These are phyloP conservation scores for Hypothenemus hampei DNA, from an alignment of 1,140 invertebrate genomes.

Conservation along the genomic window DNA sequence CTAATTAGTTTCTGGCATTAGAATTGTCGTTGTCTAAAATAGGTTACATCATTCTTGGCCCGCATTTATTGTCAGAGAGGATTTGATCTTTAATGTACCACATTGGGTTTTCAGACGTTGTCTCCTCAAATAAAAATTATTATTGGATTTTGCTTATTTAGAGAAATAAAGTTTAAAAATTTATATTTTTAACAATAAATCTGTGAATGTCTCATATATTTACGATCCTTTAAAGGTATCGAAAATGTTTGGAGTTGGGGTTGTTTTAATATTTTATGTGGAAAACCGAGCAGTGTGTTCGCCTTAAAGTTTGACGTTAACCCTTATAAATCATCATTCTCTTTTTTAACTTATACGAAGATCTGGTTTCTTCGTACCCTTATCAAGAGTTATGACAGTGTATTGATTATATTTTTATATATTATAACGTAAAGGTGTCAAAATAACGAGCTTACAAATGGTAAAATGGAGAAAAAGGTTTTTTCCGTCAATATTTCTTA, in stretches of 20 bases:
- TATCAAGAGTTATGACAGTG: conserved; percentile 14
- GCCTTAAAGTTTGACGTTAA: conserved; percentile 16
- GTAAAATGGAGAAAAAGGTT: no score
- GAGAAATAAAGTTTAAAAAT: conserved; percentile 5
- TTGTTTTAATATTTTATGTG: conserved; percentile 16
- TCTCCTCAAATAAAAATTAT: background rate
- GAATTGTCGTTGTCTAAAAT: conserved; percentile 5
- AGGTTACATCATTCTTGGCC: conserved; percentile 9
- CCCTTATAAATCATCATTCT: conserved; percentile 13
- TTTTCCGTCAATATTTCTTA: no score
- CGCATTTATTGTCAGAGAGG: conserved; percentile 11
- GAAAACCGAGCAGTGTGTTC: conserved; percentile 1
- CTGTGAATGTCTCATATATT: conserved; percentile 1
- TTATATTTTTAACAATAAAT: conserved; percentile 1
- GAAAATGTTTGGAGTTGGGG: conserved; percentile 9
- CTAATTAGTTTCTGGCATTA: conserved; percentile 12
- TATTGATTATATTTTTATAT: conserved; percentile 15
- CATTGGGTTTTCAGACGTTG: background rate
- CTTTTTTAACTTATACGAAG: conserved; percentile 14
- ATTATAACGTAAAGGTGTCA: background rate
- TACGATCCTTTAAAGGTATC: conserved; percentile 8
- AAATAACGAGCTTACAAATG: background rate
- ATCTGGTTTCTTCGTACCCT: conserved; percentile 10
- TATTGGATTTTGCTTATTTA: background rate
- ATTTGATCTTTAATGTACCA: conserved; percentile 1